phyloP scores from a whole-genome alignment of 2,888 invertebrate genomes.

The Asteroscopus sphinx region DNA sequence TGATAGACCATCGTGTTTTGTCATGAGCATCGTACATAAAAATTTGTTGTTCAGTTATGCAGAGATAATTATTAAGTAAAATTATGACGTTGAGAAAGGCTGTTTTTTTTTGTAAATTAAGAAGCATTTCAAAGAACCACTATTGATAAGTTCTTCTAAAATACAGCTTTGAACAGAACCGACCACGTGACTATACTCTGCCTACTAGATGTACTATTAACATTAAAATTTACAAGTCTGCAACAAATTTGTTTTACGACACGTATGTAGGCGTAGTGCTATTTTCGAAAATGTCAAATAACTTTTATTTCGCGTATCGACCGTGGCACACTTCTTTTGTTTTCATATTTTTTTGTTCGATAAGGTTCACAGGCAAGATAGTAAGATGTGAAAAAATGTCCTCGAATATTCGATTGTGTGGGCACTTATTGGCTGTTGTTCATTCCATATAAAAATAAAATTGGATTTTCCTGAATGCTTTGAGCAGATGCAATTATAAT shows the following conservation, averaged over 20 bases:
- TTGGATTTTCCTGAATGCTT: neutral
- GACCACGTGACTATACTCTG: too few relatives aligned
- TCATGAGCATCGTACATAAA: too few relatives aligned
- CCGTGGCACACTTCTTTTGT: constrained; percentile 60
- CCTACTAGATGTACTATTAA: constrained; percentile 30
- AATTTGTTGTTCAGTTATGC: too few relatives aligned
- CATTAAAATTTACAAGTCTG: constrained; percentile 21
- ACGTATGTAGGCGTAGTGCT: constrained; percentile 42
- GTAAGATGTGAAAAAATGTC: constrained; percentile 15
- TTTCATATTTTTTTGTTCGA: constrained; percentile 20
- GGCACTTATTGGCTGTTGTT: constrained; percentile 10
- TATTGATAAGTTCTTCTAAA: too few relatives aligned
- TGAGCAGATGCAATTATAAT: neutral
- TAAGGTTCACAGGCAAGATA: constrained; percentile 4
- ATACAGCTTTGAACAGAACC: too few relatives aligned
- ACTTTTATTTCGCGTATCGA: constrained; percentile 51
- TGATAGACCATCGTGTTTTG: too few relatives aligned
- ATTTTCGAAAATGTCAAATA: constrained; percentile 60
- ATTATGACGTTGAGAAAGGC: too few relatives aligned
- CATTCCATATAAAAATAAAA: neutral
- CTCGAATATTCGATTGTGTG: constrained; percentile 18
- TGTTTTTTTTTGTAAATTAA: too few relatives aligned
- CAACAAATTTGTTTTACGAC: constrained; percentile 37
- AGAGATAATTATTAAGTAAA: too few relatives aligned
- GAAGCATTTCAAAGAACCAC: too few relatives aligned